Evolutionary conservation across 1,140 invertebrate genomes (phyloP).

Genomic region (Bathynomus jamesi): DNA sequence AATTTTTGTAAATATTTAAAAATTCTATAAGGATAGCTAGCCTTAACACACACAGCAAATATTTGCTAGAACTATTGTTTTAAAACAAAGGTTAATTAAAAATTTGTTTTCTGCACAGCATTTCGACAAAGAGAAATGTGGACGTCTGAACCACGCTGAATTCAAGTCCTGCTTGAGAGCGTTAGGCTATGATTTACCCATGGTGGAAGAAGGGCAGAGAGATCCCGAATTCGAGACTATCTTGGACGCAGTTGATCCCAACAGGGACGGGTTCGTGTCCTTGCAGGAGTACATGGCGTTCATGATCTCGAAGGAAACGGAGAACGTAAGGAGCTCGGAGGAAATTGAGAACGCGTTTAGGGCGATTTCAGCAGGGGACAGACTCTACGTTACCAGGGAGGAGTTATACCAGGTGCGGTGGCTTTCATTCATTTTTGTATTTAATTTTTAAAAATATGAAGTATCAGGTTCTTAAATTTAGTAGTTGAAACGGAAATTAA

Average conservation of each 20-base stretch:
- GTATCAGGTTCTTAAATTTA: neutral
- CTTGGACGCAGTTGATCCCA: slow-evolving; percentile 81
- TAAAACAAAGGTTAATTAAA: too few species aligned
- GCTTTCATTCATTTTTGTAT: neutral
- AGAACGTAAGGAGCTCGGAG: slow-evolving; percentile 97
- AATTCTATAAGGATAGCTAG: too few species aligned
- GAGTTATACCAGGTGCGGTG: slow-evolving; percentile 91
- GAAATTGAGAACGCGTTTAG: slow-evolving; percentile 99
- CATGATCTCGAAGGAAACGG: slow-evolving; percentile 99
- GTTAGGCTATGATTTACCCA: slow-evolving; percentile 96
- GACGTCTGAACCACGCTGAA: slow-evolving; percentile 85
- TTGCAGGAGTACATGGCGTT: slow-evolving; percentile 99
- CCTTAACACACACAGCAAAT: too few species aligned
- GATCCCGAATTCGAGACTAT: slow-evolving; percentile 98
- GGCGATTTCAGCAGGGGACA: slow-evolving; percentile 85
- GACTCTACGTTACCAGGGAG: slow-evolving; percentile 96
- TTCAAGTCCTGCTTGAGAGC: slow-evolving; percentile 98
- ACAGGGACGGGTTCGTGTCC: slow-evolving; percentile 90
- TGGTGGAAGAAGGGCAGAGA: slow-evolving; percentile 98
- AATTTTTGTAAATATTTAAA: too few species aligned
- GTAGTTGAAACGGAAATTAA: neutral
- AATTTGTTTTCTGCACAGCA: slow-evolving; percentile 52
- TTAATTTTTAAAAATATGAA: slow-evolving; percentile 5
- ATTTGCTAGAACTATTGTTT: too few species aligned
- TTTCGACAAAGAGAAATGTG: slow-evolving; percentile 98